Evolutionary conservation across 2,888 invertebrate genomes (phyloP), one percentile per base, ranked within the genome.

Genomic region (Ptychoptera albimana): DNA sequence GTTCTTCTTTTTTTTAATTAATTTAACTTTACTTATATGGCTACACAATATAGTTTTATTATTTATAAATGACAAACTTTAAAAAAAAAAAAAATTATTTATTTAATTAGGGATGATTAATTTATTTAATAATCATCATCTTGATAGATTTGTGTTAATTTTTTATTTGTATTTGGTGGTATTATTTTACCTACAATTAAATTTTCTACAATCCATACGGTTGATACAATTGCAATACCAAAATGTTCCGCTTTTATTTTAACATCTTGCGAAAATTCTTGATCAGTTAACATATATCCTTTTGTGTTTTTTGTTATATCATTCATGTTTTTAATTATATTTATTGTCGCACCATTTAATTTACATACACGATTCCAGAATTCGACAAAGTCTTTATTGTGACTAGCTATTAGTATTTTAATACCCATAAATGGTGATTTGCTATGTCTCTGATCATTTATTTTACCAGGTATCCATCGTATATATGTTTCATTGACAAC

Each of bases 151-250:
- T 53, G 49, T 5, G 45, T 44, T 31, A 54, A 72, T 60, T 66
- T 69, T 39, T 63, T 63, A 58, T 73, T 71, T 46, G 65, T 61
- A 52, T 70, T 67, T 8, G 70, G 69, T 1, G 63, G 53, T 49
- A 72, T 60, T 32, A 70, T 60, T 44, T 67, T 66, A 2, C 77
- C 77, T 52, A 75, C 73, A 47, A 82, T 74, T 35, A 82, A 63
- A 51, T 75, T 75, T 53, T 82, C 80, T 5, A 77, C 69, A 1
- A 82, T 66, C 82, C 82, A 83, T 2, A 72, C 72, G 0, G 77
- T 74, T 0, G 79, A 76, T 0, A 82, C 76, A 0, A 82, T 54
- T 0, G 81, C 78, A n/a, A 76, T 67, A 45, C 67, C 69, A 53
- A 74, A 71, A 43, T 70, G 65, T 44, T 68, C 66, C 1, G 78